Conservation (phyloP, 2,113 vertebrate species). For the Gallinago media region DNA sequence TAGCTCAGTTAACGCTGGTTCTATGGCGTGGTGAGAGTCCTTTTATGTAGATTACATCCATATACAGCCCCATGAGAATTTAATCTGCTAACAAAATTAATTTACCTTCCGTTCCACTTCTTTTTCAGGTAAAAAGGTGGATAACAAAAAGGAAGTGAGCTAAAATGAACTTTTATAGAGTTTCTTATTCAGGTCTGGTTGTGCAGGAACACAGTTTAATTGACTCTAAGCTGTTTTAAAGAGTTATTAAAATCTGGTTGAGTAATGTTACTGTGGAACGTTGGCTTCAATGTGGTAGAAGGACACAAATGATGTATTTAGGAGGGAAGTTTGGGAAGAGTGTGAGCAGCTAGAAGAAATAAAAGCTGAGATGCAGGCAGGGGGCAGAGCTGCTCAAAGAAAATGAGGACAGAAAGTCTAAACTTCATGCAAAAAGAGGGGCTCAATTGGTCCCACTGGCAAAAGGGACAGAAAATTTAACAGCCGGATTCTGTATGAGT, state of each 20-base stretch:
- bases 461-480: background rate
- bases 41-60: background rate
- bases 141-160: background rate
- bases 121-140: background rate
- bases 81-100: background rate
- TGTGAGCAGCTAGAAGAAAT: constrained; percentile 9
- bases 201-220: background rate
- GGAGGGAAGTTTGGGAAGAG: background rate
- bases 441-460: background rate
- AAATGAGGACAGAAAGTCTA: constrained; percentile 34
- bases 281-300: constrained; percentile 25
- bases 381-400: constrained; percentile 69
- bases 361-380: constrained; percentile 42
- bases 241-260: background rate
- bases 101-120: background rate
- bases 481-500: background rate
- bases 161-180: background rate
- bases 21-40: background rate
- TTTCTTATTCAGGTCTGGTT: background rate
- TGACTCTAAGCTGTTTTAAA: background rate
- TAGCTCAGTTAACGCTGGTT: background rate
- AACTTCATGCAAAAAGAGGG: constrained; percentile 18
- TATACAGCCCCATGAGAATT: background rate
- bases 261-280: constrained; percentile 26
- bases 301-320: constrained; percentile 43